A percentile compares a stretch with the other conserved stretches of the same genome.
Evolutionary conservation across 2,888 invertebrate genomes (phyloP).

Genomic region (Nomada ruficornis): DNA sequence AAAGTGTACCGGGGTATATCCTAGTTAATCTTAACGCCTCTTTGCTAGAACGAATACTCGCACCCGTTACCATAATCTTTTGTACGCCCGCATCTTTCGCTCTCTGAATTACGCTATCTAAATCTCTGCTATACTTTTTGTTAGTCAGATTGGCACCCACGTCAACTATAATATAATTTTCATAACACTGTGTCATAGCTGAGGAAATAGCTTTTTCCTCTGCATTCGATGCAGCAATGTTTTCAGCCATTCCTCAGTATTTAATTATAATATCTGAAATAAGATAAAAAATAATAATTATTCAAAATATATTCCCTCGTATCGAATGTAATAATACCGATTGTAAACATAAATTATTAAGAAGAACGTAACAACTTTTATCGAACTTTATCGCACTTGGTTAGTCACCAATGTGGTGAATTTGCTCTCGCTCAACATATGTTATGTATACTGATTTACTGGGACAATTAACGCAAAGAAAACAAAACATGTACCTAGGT

Average conservation of each 20-base stretch:
- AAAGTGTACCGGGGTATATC: slow-evolving; percentile 95
- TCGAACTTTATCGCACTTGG: neutral
- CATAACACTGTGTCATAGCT: slow-evolving; percentile 92
- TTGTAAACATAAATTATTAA: neutral
- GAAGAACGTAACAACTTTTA: slow-evolving; percentile 5
- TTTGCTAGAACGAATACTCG: slow-evolving; percentile 94
- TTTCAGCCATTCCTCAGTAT: slow-evolving; percentile 76
- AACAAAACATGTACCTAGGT: neutral
- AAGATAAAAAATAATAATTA: slow-evolving; percentile 11
- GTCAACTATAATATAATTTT: slow-evolving; percentile 96
- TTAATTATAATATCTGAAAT: slow-evolving; percentile 52
- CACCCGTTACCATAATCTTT: slow-evolving; percentile 97
- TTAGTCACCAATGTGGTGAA: neutral
- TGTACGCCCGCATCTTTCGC: slow-evolving; percentile 97
- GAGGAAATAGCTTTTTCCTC: slow-evolving; percentile 74
- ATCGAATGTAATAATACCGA: neutral
- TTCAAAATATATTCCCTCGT: neutral
- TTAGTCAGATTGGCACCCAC: slow-evolving; percentile 97
- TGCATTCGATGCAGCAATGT: slow-evolving; percentile 74
- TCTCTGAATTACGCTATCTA: slow-evolving; percentile 95
- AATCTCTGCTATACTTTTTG: slow-evolving; percentile 96
- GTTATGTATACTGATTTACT: neutral
- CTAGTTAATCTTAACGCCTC: slow-evolving; percentile 95
- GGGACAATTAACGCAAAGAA: slow-evolving; percentile 4
- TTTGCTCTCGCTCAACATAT: slow-evolving; percentile 20